phyloP scores from a whole-genome alignment of 2,797 vertebrate genomes.

The Hafferia zeledoni region DNA sequence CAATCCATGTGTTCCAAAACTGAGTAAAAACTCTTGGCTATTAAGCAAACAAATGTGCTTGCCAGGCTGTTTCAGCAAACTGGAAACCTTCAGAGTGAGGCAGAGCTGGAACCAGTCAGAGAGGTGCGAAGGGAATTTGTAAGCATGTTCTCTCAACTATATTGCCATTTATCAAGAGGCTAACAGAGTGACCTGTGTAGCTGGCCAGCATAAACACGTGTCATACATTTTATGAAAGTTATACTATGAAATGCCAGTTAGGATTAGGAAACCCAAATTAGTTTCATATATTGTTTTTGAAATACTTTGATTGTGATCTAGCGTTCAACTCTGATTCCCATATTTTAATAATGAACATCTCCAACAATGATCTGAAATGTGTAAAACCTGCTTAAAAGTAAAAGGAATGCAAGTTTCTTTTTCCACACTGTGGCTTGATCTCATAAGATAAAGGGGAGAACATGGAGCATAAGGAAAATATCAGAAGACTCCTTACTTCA shows the following conservation, averaged over 20 bases:
- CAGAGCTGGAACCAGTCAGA: not conserved
- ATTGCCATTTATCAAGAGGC: not conserved
- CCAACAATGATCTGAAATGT: not conserved
- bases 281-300: not conserved
- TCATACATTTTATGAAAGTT: not conserved
- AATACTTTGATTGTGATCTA: not conserved
- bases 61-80: not conserved
- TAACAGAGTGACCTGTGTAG: not conserved
- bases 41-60: not conserved
- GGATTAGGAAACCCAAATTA: not conserved
- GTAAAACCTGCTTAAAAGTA: not conserved
- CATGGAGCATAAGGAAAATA: not conserved
- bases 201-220: not conserved
- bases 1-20: not conserved
- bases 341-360: not conserved
- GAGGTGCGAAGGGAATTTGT: constrained; percentile 4
- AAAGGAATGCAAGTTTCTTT: not conserved
- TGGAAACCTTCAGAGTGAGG: not conserved
- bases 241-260: not conserved
- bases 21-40: not conserved
- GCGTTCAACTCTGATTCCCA: not conserved
- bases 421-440: not conserved
- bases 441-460: not conserved
- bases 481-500: not conserved
- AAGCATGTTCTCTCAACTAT: not conserved